phyloP scores from a whole-genome alignment of 2,888 invertebrate genomes.

The Dasypolia templi region DNA sequence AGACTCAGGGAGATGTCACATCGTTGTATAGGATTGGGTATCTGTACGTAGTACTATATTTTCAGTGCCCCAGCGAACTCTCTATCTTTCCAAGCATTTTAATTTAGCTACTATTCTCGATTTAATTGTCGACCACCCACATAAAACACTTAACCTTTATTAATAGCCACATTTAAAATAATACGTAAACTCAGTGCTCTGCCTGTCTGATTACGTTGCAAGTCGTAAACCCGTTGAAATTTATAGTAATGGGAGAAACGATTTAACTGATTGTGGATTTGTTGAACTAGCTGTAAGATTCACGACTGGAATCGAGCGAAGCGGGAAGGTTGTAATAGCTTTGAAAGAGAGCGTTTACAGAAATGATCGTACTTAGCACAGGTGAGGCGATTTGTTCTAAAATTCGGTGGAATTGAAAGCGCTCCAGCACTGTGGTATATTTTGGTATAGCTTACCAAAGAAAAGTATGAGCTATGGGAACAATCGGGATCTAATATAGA shows the following conservation, averaged over 20 bases:
- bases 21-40: no score
- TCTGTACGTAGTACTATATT: no score
- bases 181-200: constrained; percentile 17
- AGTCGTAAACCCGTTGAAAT: constrained; percentile 38
- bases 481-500: no score
- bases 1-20: no score
- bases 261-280: constrained; percentile 58
- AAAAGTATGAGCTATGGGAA: no score
- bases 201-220: constrained; percentile 16
- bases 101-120: neutral
- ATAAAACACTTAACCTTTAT: constrained; percentile 14
- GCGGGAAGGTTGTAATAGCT: constrained; percentile 28
- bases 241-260: constrained; percentile 45
- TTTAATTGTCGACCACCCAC: neutral
- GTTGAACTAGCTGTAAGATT: constrained; percentile 52
- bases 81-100: neutral
- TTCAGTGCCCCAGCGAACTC: no score
- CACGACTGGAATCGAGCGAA: constrained; percentile 21
- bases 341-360: constrained; percentile 1
- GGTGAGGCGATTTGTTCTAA: constrained; percentile 9
- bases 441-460: neutral
- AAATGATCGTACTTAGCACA: constrained; percentile 18
- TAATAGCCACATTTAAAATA: constrained; percentile 21
- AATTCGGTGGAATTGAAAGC: neutral
- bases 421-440: neutral